Evolutionary conservation across 1,140 invertebrate species (phyloP).

Genomic region (Aphelenchoides fujianensis): DNA sequence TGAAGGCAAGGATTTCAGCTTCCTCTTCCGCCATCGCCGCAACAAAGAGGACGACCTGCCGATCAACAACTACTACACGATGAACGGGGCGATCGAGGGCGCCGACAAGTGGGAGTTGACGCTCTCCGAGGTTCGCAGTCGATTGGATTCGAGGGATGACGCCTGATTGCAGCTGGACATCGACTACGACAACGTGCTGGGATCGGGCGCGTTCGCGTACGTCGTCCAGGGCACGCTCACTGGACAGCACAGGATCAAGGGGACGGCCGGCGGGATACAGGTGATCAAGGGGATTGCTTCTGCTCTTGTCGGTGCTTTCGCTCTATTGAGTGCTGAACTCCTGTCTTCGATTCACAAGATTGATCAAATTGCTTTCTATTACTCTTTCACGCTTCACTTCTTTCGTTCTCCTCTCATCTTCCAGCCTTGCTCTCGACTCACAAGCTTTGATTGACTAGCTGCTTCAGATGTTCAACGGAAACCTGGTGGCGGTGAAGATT

Average conservation of each 20-base stretch:
- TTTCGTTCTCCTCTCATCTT: no score
- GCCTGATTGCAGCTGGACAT: no score
- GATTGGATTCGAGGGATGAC: no score
- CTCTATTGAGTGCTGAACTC: no score
- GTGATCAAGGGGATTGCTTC: no score
- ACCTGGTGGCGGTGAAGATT: conserved; percentile 7
- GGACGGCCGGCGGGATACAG: not conserved
- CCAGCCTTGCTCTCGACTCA: no score
- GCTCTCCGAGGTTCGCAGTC: no score
- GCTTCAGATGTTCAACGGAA: conserved; percentile 15
- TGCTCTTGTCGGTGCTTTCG: no score
- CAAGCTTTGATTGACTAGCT: no score
- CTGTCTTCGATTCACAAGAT: no score
- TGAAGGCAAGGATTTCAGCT: not conserved
- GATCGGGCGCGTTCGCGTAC: not conserved
- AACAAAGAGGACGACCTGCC: conserved; percentile 10
- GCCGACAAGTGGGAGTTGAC: not conserved
- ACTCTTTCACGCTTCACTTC: no score
- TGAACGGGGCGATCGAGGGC: not conserved
- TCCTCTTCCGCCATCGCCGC: not conserved
- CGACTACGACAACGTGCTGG: conserved; percentile 8
- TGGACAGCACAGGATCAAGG: not conserved
- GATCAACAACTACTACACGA: conserved; percentile 4
- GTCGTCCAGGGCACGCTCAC: conserved; percentile 6
- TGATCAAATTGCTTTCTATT: no score